Base-by-base conservation (phyloP, 1,140 invertebrate genomes). In the Heliconius nattereri region DNA sequence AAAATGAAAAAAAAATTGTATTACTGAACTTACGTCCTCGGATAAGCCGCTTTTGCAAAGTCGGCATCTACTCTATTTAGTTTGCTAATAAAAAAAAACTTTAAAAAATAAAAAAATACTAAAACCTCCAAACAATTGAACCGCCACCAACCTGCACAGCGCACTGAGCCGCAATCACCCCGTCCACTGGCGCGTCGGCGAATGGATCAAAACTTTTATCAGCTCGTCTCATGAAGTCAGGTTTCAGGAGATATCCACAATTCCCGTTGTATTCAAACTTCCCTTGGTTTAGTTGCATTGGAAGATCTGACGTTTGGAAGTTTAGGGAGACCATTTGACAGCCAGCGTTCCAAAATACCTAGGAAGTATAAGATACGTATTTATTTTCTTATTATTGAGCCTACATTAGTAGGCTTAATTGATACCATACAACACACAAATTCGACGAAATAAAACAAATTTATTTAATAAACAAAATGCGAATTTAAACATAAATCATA, bases 241-340 rank as follows among this genome's bases (percentile, higher is more conserved):
- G 99, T 93, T 99, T 99, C 76, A 99, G 95, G 19, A 99, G 95
- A 95, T 99, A 99, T 7, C 99, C 99, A 88, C 97, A 99, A 87
- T 98, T 98, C 29, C 98, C 99, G 91, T 99, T 99, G 91, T 99
- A 99, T 93, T 99, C 99, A 95, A 99, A 99, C 96, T 99, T 99
- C 82, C 99, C 99, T 95, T 99, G 99, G 95, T 99, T 99, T 78
- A 99, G 95, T 95, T 99, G 99, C 99, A 99, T 99, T 19, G 99
- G 99, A 81, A 99, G 95, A 96, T 99, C 99, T 20, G 99, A 97
- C 19, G 99, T 99, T 96, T 99, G 99, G 95, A 99, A 99, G 95
- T 99, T 99, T n/a, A 99, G 95, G 0, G 99, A 99, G 19, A 99
- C 99, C 99, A 99, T 99, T 95, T 98, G 98, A 89, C 97, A 98